Percentiles rank a stretch among this genome's conserved stretches.
These are phyloP conservation scores for Pammene fasciana DNA, from an alignment of 2,888 invertebrate species.

Conservation along the genomic window DNA sequence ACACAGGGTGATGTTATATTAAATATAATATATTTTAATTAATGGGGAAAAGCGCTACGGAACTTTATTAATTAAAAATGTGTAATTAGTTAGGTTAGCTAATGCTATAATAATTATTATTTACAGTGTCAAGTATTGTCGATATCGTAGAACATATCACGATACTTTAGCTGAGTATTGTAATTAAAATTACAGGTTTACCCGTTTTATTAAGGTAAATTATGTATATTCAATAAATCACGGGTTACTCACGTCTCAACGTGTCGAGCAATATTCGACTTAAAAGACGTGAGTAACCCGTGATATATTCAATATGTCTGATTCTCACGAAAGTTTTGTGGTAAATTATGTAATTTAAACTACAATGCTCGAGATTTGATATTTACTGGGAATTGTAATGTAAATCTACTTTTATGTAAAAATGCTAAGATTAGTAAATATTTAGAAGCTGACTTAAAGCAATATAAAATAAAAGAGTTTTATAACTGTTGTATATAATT, in stretches of 20 bases:
- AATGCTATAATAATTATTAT: slow-evolving; percentile 36
- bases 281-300: too few relatives aligned
- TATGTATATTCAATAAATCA: too few relatives aligned
- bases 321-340: background rate
- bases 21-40: slow-evolving; percentile 50
- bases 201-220: background rate
- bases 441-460: slow-evolving; percentile 33
- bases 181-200: background rate
- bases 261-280: too few relatives aligned
- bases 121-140: slow-evolving; percentile 38
- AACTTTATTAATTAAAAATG: slow-evolving; percentile 62
- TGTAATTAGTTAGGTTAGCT: slow-evolving; percentile 38
- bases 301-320: too few relatives aligned
- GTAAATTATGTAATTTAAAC: slow-evolving; percentile 10
- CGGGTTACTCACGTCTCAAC: too few relatives aligned
- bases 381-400: slow-evolving; percentile 20
- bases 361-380: slow-evolving; percentile 13
- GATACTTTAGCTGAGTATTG: slow-evolving; percentile 19
- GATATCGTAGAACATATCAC: slow-evolving; percentile 45
- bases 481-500: slow-evolving; percentile 37
- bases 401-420: slow-evolving; percentile 24
- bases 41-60: slow-evolving; percentile 83
- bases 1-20: slow-evolving; percentile 44
- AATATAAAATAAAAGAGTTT: slow-evolving; percentile 32
- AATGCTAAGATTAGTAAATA: slow-evolving; percentile 2